A percentile compares a stretch with the other conserved stretches of the same genome.
These are phyloP conservation scores for Chiroxiphia lanceolata DNA, from an alignment of 2,797 vertebrate genomes.

Conservation along the genomic window DNA sequence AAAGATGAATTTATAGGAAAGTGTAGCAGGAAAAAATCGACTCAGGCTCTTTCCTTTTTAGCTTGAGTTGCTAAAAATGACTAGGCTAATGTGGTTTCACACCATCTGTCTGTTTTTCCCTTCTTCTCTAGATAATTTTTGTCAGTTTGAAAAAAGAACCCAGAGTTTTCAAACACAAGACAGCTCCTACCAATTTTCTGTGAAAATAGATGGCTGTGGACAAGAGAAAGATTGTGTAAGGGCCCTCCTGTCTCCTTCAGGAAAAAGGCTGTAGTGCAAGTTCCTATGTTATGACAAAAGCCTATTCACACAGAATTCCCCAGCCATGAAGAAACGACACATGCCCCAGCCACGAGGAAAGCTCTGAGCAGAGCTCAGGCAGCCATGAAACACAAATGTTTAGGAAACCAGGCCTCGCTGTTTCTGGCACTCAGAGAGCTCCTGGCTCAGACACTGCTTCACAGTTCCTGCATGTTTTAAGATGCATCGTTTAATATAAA, in stretches of 20 bases:
- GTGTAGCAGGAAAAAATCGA: background rate
- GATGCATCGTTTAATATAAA: constrained; percentile 10
- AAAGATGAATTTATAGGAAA: background rate
- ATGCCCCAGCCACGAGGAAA: constrained; percentile 8
- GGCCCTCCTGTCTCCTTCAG: background rate
- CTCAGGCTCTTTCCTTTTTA: background rate
- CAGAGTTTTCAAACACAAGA: constrained; percentile 8
- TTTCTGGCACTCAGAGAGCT: background rate
- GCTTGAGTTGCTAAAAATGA: background rate
- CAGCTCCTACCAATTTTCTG: constrained; percentile 1
- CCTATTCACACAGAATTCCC: constrained; percentile 50
- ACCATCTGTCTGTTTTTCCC: background rate
- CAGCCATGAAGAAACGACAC: constrained; percentile 41
- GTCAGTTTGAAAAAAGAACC: background rate
- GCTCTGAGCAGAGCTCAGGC: background rate
- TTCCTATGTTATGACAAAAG: constrained; percentile 55
- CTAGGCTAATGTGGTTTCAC: background rate
- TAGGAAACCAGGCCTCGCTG: background rate
- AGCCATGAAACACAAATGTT: constrained; percentile 5
- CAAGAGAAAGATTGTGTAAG: background rate
- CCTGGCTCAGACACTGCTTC: background rate
- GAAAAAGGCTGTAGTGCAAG: constrained; percentile 28
- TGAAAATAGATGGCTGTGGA: constrained; percentile 14
- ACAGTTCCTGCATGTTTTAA: background rate
- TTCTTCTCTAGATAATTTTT: background rate